These are phyloP conservation scores for Otocyon megalotis DNA, from an alignment of 2,113 vertebrate genomes.

Conservation along the genomic window DNA sequence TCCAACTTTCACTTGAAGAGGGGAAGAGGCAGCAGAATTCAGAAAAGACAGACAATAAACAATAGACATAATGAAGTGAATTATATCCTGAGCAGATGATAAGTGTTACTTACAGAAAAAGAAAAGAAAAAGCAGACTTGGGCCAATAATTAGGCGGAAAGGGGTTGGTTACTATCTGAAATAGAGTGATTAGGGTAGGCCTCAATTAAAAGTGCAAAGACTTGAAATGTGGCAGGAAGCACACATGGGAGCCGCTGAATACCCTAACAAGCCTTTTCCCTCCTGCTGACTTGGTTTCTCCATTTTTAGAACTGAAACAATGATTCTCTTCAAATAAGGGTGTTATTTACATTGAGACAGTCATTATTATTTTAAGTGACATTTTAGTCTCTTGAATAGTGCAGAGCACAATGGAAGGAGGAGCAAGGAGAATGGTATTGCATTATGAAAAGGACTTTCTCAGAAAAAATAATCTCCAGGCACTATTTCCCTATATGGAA, in stretches of 20 bases:
- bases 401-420: background rate
- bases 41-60: constrained; percentile 61
- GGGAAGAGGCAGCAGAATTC: background rate
- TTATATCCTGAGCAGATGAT: constrained; percentile 31
- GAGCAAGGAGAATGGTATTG: background rate
- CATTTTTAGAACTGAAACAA: constrained; percentile 46
- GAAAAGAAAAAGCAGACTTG: constrained; percentile 50
- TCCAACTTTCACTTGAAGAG: background rate
- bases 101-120: constrained; percentile 31
- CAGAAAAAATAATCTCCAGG: background rate
- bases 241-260: background rate
- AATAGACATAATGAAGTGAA: constrained; percentile 60
- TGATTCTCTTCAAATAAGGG: background rate
- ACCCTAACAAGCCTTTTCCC: background rate
- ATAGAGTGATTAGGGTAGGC: background rate
- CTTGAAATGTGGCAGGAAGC: background rate
- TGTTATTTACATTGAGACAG: background rate
- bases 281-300: constrained; percentile 28
- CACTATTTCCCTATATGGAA: background rate
- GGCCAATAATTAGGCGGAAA: background rate
- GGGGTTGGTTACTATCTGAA: background rate
- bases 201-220: background rate
- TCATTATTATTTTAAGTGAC: background rate
- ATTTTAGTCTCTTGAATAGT: background rate
- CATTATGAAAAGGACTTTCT: background rate